Conservation (phyloP, 2,797 vertebrate species). For the Antennarius maculatus region DNA sequence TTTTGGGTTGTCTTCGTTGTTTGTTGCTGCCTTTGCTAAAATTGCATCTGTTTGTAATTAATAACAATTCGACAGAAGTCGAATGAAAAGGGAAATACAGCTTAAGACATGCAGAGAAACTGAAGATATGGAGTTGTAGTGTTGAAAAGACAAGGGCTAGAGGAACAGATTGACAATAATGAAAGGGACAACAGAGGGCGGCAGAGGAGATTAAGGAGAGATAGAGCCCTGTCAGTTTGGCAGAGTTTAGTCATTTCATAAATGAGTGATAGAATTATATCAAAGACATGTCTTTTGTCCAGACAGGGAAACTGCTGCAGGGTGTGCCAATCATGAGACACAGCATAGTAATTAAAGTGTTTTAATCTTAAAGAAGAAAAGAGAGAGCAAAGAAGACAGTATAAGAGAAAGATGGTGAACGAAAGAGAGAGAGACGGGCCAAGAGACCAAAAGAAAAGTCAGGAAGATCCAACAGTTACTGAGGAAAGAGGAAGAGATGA, state of each 20-base stretch:
- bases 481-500: conserved; percentile 38
- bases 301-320: conserved; percentile 60
- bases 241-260: conserved; percentile 56
- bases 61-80: too few relatives aligned
- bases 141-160: conserved; percentile 32
- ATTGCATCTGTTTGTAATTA: too few relatives aligned
- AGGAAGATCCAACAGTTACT: conserved; percentile 14
- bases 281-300: conserved; percentile 53
- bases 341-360: conserved; percentile 47
- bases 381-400: conserved; percentile 9
- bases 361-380: conserved; percentile 53
- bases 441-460: conserved; percentile 6
- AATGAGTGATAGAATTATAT: conserved; percentile 59
- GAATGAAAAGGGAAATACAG: too few relatives aligned
- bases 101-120: not conserved
- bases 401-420: not conserved
- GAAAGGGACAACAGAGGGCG: conserved; percentile 39
- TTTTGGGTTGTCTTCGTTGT: too few relatives aligned
- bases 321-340: conserved; percentile 55
- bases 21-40: too few relatives aligned
- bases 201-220: conserved; percentile 6
- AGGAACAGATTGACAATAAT: conserved; percentile 46
- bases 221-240: conserved; percentile 34
- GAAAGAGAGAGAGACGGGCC: conserved; percentile 21
- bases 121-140: conserved; percentile 13